These are phyloP conservation scores for Drosophila kikkawai DNA, from an alignment of 1,140 invertebrate species.

Conservation along the genomic window DNA sequence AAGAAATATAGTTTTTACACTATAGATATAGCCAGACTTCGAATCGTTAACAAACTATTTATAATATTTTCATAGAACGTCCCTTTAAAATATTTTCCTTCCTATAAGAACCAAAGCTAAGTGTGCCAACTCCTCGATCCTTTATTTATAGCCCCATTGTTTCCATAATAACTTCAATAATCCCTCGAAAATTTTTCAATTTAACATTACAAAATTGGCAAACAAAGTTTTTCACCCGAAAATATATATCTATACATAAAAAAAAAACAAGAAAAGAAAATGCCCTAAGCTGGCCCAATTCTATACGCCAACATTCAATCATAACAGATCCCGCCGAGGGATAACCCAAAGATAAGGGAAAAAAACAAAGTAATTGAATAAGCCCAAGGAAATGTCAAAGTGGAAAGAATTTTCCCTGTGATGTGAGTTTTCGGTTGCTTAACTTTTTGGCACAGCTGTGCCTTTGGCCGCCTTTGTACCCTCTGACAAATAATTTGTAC, in stretches of 20 bases:
- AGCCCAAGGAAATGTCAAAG: slow-evolving; percentile 58
- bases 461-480: slow-evolving; percentile 18
- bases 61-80: background rate
- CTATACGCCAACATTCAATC: slow-evolving; percentile 48
- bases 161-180: slow-evolving; percentile 48
- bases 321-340: slow-evolving; percentile 39
- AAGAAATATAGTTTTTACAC: background rate
- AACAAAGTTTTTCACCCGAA: slow-evolving; percentile 36
- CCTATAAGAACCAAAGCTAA: background rate
- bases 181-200: slow-evolving; percentile 52
- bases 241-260: background rate
- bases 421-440: slow-evolving; percentile 56
- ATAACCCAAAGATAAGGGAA: slow-evolving; percentile 42
- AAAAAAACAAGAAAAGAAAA: slow-evolving; percentile 11
- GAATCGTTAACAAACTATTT: background rate
- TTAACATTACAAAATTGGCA: slow-evolving; percentile 42
- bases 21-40: background rate
- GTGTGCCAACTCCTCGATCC: slow-evolving; percentile 7
- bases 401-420: slow-evolving; percentile 55
- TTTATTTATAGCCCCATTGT: slow-evolving; percentile 30
- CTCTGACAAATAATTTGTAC: slow-evolving; percentile 74
- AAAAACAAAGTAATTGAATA: slow-evolving; percentile 59
- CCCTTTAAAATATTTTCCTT: background rate
- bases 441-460: slow-evolving; percentile 67
- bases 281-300: slow-evolving; percentile 47